These are phyloP conservation scores for Serinus canaria DNA, from an alignment of 2,113 vertebrate genomes.

Conservation along the genomic window DNA sequence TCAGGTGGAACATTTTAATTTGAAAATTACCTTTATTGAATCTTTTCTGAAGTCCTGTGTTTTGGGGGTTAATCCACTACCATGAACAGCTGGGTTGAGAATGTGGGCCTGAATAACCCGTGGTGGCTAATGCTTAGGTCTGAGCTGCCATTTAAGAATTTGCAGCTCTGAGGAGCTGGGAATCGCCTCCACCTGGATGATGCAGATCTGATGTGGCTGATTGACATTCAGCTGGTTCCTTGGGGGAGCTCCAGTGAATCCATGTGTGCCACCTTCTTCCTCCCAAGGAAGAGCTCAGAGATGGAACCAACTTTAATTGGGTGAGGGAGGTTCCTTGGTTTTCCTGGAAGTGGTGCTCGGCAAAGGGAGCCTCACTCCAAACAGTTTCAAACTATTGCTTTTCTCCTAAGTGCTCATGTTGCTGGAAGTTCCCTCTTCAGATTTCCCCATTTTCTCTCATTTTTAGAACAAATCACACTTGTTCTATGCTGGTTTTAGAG, in stretches of 20 bases:
- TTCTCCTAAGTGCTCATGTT: fast-evolving
- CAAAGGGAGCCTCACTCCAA: neutral
- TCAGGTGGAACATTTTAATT: neutral
- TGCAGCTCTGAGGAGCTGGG: neutral
- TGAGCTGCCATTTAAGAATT: neutral
- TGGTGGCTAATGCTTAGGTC: neutral
- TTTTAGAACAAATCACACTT: neutral
- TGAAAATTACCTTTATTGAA: neutral
- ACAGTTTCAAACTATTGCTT: fast-evolving
- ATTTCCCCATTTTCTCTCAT: neutral
- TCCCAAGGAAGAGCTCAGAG: neutral
- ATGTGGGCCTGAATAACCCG: fast-evolving
- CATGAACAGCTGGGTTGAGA: neutral
- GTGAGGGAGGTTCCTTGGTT: neutral
- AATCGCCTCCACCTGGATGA: neutral
- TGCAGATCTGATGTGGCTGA: neutral
- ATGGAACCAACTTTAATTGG: neutral
- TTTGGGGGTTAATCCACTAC: fast-evolving
- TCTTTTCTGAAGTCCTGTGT: neutral
- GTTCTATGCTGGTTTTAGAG: neutral
- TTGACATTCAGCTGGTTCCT: neutral
- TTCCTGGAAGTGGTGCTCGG: neutral
- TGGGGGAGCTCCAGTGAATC: neutral
- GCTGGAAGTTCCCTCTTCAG: neutral
- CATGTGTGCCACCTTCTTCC: neutral